Conservation (phyloP, 2,888 invertebrate genomes). For the Mesoligia furuncula region DNA sequence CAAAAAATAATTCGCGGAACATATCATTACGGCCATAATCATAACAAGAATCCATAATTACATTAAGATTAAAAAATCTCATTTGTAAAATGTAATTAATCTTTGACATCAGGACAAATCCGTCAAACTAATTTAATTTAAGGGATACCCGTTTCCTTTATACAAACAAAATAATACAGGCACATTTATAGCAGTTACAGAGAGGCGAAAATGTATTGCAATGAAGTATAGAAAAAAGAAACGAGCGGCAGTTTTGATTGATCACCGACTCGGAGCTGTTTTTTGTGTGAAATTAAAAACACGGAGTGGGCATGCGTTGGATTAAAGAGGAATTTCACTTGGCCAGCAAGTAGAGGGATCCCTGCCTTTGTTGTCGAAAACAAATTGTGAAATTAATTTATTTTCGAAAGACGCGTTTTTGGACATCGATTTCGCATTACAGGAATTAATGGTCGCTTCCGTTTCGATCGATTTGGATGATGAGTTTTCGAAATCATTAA, state of each 20-base stretch:
- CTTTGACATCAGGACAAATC: conserved; percentile 74
- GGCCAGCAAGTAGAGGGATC: conserved; percentile 80
- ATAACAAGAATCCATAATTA: conserved; percentile 36
- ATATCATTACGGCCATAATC: conserved; percentile 21
- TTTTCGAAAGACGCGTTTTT: conserved; percentile 75
- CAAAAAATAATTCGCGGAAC: conserved; percentile 22
- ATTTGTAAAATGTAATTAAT: conserved; percentile 61
- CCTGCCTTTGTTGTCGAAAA: conserved; percentile 80
- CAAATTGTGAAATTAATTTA: conserved; percentile 83
- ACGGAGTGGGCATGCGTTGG: conserved; percentile 87
- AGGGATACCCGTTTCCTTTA: conserved; percentile 86
- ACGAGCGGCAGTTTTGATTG: conserved; percentile 88
- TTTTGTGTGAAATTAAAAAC: conserved; percentile 90
- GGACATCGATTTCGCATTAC: conserved; percentile 81
- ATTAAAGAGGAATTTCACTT: conserved; percentile 88
- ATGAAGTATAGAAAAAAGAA: conserved; percentile 87
- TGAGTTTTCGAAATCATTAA: conserved; percentile 62
- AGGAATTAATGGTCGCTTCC: conserved; percentile 72
- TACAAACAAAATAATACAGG: conserved; percentile 87
- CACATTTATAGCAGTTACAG: conserved; percentile 87
- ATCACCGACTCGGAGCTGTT: conserved; percentile 87
- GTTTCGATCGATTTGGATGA: conserved; percentile 64
- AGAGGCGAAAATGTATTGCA: conserved; percentile 88
- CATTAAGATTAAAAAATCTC: conserved; percentile 51
- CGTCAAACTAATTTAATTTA: conserved; percentile 87